A percentile compares a stretch with the other conserved stretches of the same genome.
Evolutionary conservation across 2,797 vertebrate genomes (phyloP).

Genomic region (Sibirionetta formosa): DNA sequence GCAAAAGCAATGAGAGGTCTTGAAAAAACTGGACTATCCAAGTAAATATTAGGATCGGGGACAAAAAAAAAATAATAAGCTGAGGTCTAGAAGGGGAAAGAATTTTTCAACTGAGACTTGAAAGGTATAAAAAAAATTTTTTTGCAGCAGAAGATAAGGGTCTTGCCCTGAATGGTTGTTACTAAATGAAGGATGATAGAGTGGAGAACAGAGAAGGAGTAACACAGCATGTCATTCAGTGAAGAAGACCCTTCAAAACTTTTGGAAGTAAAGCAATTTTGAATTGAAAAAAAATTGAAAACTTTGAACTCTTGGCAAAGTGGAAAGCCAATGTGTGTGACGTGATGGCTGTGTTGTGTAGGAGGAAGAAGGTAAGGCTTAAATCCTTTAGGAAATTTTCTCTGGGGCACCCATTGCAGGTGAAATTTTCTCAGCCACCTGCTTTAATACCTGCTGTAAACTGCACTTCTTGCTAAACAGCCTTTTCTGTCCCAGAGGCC

Average conservation of each 20-base stretch:
- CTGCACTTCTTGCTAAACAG: background rate
- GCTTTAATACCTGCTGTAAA: background rate
- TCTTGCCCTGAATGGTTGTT: background rate
- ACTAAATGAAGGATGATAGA: background rate
- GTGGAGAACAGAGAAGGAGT: background rate
- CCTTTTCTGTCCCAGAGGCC: background rate
- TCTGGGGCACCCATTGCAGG: background rate
- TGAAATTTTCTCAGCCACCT: background rate
- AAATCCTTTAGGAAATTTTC: background rate
- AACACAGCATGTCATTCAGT: fast-evolving
- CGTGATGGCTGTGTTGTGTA: background rate
- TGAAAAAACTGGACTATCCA: background rate
- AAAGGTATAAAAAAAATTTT: fast-evolving
- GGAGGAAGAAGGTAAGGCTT: background rate
- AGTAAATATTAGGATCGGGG: background rate
- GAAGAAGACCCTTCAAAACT: background rate
- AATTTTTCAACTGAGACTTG: background rate
- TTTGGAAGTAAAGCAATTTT: background rate
- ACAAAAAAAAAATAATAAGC: background rate
- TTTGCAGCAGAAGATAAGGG: background rate
- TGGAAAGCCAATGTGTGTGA: fast-evolving
- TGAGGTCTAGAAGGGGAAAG: background rate
- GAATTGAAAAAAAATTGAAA: background rate
- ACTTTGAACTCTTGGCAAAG: background rate
- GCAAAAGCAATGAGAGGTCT: background rate